Conservation (phyloP, 2,113 vertebrate genomes). For the Pogonocichla stellata region DNA sequence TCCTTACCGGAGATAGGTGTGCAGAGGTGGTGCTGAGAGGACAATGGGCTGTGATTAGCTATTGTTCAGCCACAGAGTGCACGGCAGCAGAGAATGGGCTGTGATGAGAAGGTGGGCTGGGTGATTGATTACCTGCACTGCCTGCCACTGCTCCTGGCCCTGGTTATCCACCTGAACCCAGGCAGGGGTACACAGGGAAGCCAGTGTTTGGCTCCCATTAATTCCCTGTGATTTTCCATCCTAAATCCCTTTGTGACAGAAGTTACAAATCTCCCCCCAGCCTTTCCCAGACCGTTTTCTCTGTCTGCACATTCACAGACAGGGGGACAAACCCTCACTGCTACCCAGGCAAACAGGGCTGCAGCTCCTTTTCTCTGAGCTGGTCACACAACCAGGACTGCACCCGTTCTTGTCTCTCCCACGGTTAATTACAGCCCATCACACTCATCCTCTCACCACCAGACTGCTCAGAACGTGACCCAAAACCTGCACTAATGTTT, state of each 20-base stretch:
- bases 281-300: not conserved
- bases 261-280: not conserved
- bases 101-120: slow-evolving; percentile 18
- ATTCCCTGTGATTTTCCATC: not conserved
- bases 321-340: not conserved
- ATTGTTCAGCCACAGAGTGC: slow-evolving; percentile 33
- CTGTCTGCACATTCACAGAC: not conserved
- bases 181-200: not conserved
- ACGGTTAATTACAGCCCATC: not conserved
- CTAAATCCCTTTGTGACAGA: not conserved
- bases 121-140: slow-evolving; percentile 22
- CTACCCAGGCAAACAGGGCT: not conserved
- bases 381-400: not conserved
- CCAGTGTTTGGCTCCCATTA: not conserved
- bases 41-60: slow-evolving; percentile 52
- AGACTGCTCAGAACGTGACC: not conserved
- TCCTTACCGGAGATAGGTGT: not conserved
- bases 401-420: not conserved
- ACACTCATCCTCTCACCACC: not conserved
- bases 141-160: not conserved
- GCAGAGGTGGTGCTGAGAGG: not conserved
- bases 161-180: not conserved
- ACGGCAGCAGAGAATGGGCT: slow-evolving; percentile 5
- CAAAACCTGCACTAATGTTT: not conserved
- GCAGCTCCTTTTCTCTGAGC: not conserved